phyloP scores from a whole-genome alignment of 2,113 vertebrate genomes.

The Phoenicopterus ruber region DNA sequence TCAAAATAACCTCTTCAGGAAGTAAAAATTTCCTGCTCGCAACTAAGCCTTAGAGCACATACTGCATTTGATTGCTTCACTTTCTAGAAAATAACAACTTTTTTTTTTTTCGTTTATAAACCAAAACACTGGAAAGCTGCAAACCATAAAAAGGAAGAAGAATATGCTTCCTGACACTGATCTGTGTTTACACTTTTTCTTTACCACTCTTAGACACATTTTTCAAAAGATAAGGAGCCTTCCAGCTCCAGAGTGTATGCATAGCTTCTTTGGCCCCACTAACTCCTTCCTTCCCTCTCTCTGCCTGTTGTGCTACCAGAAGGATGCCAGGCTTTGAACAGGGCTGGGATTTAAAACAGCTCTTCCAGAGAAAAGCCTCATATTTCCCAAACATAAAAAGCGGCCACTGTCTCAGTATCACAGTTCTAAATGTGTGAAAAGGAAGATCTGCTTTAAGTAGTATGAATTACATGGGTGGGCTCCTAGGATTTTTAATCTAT shows the following conservation, averaged over 20 bases:
- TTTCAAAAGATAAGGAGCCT: background rate
- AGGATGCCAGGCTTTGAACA: background rate
- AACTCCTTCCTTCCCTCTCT: background rate
- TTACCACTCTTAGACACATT: background rate
- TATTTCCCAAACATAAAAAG: background rate
- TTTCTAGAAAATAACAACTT: background rate
- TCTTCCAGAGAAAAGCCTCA: background rate
- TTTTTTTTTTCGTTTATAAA: background rate
- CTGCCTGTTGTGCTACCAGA: background rate
- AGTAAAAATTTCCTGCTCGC: background rate
- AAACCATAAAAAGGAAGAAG: background rate
- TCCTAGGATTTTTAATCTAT: background rate
- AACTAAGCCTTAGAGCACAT: background rate
- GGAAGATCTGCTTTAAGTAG: no score
- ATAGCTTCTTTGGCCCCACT: background rate
- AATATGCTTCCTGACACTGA: no score
- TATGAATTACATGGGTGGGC: background rate
- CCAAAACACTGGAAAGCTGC: background rate
- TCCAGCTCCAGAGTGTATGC: no score
- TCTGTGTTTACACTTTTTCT: background rate
- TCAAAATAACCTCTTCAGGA: background rate
- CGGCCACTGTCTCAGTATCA: background rate
- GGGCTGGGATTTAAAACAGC: background rate
- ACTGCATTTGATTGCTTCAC: background rate
- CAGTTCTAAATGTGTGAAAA: background rate